Base-by-base conservation (phyloP, 1,140 invertebrate genomes). In the Papilio polyxenes region DNA sequence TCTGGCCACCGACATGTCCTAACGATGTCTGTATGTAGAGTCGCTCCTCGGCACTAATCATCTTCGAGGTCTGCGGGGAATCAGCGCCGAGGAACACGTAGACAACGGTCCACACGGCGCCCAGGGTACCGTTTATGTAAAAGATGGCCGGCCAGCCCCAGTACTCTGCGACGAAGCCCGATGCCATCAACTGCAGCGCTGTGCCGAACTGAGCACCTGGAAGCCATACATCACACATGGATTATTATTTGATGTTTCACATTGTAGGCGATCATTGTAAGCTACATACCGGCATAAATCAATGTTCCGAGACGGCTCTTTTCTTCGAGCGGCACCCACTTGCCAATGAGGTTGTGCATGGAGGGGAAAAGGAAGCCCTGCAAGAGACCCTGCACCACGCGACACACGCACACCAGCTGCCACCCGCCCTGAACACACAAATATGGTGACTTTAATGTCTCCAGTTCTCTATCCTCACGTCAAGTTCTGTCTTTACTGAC, bases 281-380 rank as follows among this genome's bases (percentile, higher is more conserved):
- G 72, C 44, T 13, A 75, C 86, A 81, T 82, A 92, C 90, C 91
- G 49, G 88, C 87, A 77, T 90, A 91, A 23, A 91, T 87, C 49
- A 91, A 72, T 11, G 89, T 91, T 23, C 87, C 86, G 8, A 95
- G 84, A 17, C 93, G 86, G 48, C 95, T 93, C 79, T 95, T 96
- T 95, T 92, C 91, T 48, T 92, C 89, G 48, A 91, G 44, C 0
- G 91, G 91, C 3, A 90, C 95, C 98, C 98, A 98, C 86, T 97
- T 97, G 0, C 97, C 96, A 82, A 98, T 94, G 2, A 98, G 93
- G 0, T 96, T 96, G 87, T 98, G 97, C 40, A 96, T 95, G 11
- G 95, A 95, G 0, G 97, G 97, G 85, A 96, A 96, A 2, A 96
- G 94, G 15, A 97, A 95, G 11, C 97, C 97, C 95, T 98, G 95